Base-by-base conservation (phyloP, 2,113 vertebrate species). In the Strix uralensis region DNA sequence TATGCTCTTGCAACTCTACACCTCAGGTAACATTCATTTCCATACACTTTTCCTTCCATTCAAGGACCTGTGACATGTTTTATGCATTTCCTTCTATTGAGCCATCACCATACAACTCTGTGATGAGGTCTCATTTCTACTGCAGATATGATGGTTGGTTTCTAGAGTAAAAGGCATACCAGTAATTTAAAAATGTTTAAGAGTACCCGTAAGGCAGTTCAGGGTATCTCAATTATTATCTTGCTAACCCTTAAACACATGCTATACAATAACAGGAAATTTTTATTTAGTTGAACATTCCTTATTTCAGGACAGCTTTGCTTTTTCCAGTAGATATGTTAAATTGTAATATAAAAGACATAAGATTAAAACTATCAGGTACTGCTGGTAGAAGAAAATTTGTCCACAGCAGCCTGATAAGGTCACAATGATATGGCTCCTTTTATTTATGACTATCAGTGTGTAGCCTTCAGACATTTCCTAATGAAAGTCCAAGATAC, bases 401-500 rank as follows among this genome's bases (percentile, higher is more conserved):
- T 94, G 86, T 97, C 63, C 86, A 89, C 5, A 54, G 46, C 5
- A 63, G 38, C 32, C 44, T 83, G 91, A 95, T 77, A 90, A 94
- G 84, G 81, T 95, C 92, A 93, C 71, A 95, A 95, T 81, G 67
- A 95, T 85, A 81, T 1, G 38, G 46, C 14, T 96, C 54, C 51
- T 89, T 46, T 94, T 97, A 94, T 91, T 97, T 95, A 95, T 89
- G 36, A 94, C 74, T 96, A 77, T 94, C 89, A 92, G 47, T 52
- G 77, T 86, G 55, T 40, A 77, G 62, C 92, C 95, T 96, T 73
- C 40, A 94, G 96, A 81, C 66, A 86, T 71, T 95, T 88, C 27
- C 79, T 97, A 97, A 97, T 83, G 85, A 97, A 97, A 97, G 46
- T 79, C 87, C 36, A 81, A 91, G 81, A 82, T 94, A 91, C 25